Percentiles rank a stretch among this genome's conserved stretches.
These are phyloP conservation scores for Rapana venosa DNA, from an alignment of 2,888 invertebrate genomes.

Conservation along the genomic window DNA sequence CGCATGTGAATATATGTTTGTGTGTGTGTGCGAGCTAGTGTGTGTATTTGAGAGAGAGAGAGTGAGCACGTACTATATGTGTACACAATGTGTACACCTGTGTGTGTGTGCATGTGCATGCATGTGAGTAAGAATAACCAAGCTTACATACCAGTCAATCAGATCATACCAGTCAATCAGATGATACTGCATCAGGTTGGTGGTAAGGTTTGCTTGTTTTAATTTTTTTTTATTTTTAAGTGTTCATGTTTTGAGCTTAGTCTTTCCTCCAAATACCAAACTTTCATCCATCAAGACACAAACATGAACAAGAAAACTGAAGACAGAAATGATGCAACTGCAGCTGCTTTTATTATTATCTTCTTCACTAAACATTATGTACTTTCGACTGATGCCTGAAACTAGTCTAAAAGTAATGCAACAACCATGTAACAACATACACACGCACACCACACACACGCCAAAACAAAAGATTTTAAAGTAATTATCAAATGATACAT, in stretches of 20 bases:
- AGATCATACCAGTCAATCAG: too few relatives aligned
- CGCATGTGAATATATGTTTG: not conserved
- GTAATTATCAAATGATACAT: not conserved
- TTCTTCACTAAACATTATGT: not conserved
- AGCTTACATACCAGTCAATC: too few relatives aligned
- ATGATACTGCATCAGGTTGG: too few relatives aligned
- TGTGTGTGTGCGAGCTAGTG: not conserved
- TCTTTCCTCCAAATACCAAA: too few relatives aligned
- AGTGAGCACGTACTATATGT: not conserved
- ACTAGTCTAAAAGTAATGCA: not conserved
- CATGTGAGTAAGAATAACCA: too few relatives aligned
- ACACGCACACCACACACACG: not conserved
- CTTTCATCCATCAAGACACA: too few relatives aligned
- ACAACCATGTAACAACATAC: not conserved
- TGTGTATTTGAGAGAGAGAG: not conserved
- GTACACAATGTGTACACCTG: too few relatives aligned
- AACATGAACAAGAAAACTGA: not conserved
- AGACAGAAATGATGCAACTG: not conserved
- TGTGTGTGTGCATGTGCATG: too few relatives aligned
- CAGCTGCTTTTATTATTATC: conserved; percentile 14
- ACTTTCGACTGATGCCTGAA: not conserved
- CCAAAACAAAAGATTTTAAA: not conserved
- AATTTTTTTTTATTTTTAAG: too few relatives aligned
- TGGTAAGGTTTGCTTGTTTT: too few relatives aligned
- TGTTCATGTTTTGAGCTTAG: too few relatives aligned